These are phyloP conservation scores for Apoda limacodes DNA, from an alignment of 2,888 invertebrate species.

Conservation along the genomic window DNA sequence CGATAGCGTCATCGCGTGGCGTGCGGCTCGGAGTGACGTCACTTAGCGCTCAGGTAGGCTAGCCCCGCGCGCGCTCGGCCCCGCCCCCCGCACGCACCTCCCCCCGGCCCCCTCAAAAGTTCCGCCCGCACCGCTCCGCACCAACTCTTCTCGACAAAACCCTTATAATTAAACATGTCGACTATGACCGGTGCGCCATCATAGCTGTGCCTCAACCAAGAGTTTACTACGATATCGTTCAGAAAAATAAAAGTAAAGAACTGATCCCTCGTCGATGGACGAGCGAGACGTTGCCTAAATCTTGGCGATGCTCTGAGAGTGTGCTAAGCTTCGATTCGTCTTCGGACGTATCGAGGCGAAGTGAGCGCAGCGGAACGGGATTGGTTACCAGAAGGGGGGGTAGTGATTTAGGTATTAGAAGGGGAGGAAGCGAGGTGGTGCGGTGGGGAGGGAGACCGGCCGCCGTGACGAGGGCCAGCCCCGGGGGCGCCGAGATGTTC, in stretches of 20 bases:
- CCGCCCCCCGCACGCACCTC: conserved; percentile 40
- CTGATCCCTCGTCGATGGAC: conserved; percentile 48
- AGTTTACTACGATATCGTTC: conserved; percentile 52
- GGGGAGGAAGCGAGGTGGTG: conserved; percentile 48
- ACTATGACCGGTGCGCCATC: conserved; percentile 54
- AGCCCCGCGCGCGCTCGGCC: conserved; percentile 66
- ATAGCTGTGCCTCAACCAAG: conserved; percentile 57
- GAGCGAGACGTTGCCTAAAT: conserved; percentile 44
- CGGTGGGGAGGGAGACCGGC: conserved; percentile 59
- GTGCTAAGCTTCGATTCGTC: conserved; percentile 42
- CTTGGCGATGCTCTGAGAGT: conserved; percentile 61
- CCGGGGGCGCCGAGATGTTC: conserved; percentile 55
- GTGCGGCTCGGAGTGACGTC: conserved; percentile 83
- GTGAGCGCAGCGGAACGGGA: conserved; percentile 25
- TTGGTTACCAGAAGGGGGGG: conserved; percentile 24
- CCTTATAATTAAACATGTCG: conserved; percentile 51
- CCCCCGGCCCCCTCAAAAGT: conserved; percentile 32
- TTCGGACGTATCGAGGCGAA: conserved; percentile 39
- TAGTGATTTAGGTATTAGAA: too few relatives aligned
- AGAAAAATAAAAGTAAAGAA: conserved; percentile 33
- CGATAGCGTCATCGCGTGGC: conserved; percentile 72
- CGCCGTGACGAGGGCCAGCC: conserved; percentile 66
- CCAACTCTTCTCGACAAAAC: conserved; percentile 57
- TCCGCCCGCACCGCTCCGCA: conserved; percentile 43
- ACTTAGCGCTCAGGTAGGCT: conserved; percentile 75